Evolutionary conservation across 2,888 invertebrate genomes (phyloP).

Genomic region (Xanthorhoe designata): DNA sequence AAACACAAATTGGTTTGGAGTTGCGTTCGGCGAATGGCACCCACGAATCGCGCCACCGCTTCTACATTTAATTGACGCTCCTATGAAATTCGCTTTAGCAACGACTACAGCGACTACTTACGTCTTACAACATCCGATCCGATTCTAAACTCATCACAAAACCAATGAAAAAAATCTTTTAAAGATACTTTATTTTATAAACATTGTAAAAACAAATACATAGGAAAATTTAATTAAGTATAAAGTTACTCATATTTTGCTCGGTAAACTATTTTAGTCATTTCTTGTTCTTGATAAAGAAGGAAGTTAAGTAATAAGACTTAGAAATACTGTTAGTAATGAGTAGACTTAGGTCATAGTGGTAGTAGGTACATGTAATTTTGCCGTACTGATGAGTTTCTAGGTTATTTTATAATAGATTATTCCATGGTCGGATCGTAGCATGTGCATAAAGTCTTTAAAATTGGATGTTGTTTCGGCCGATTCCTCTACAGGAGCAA

Average conservation of each 20-base stretch:
- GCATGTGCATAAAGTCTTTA: slow-evolving; percentile 44
- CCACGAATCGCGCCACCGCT: slow-evolving; percentile 54
- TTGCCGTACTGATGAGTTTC: background rate
- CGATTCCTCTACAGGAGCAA: slow-evolving; percentile 54
- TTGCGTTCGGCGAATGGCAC: slow-evolving; percentile 45
- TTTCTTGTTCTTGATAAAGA: too few species aligned
- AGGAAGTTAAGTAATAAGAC: too few species aligned
- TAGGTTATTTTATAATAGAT: background rate
- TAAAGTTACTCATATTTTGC: too few species aligned
- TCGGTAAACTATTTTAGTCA: too few species aligned
- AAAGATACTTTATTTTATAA: too few species aligned
- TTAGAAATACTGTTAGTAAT: too few species aligned
- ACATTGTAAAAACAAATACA: too few species aligned
- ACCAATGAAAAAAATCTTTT: too few species aligned
- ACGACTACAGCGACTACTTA: too few species aligned
- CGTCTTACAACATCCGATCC: slow-evolving; percentile 11
- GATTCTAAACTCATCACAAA: background rate
- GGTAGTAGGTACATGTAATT: too few species aligned
- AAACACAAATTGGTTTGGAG: slow-evolving; percentile 54
- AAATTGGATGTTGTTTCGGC: slow-evolving; percentile 67
- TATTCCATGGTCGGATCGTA: slow-evolving; percentile 14
- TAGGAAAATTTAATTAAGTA: too few species aligned
- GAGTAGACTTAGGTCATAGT: too few species aligned
- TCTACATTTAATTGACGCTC: slow-evolving; percentile 61
- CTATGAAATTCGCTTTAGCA: slow-evolving; percentile 61